These are phyloP conservation scores for Pachyseris speciosa DNA, from an alignment of 64 coral and sea anemone genomes.

Conservation along the genomic window DNA sequence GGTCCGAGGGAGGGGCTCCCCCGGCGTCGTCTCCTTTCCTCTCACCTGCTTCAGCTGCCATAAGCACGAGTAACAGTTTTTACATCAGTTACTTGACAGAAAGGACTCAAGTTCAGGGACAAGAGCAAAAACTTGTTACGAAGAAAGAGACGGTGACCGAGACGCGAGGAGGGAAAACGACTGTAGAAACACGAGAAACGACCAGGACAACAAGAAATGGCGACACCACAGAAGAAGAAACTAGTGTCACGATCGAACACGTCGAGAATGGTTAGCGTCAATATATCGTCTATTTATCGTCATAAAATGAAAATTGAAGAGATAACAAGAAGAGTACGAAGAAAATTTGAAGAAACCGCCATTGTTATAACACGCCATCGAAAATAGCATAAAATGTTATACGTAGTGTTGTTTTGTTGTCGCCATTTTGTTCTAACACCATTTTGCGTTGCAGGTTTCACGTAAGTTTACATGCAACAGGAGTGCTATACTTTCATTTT, in stretches of 20 bases:
- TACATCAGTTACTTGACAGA: neutral
- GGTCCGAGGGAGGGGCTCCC: constrained; percentile 60
- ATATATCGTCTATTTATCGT: neutral
- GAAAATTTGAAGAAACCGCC: neutral
- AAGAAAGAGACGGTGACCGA: constrained; percentile 7
- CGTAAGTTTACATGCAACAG: constrained; percentile 24
- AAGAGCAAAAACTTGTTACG: neutral
- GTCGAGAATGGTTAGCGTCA: constrained; percentile 31
- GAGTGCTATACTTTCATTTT: constrained; percentile 39
- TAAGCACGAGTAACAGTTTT: constrained; percentile 44
- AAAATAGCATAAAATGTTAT: neutral
- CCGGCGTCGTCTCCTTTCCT: constrained; percentile 78
- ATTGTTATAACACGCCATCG: neutral
- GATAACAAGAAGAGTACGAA: neutral
- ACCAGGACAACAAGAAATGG: constrained; percentile 33
- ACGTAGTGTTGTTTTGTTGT: neutral
- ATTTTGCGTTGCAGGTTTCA: constrained; percentile 18
- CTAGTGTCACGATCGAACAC: neutral
- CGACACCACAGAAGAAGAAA: neutral
- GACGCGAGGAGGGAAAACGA: constrained; percentile 1
- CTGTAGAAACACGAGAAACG: neutral
- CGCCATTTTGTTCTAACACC: neutral
- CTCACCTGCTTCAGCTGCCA: constrained; percentile 75
- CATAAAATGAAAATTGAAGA: neutral
- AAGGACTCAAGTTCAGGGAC: neutral